These are phyloP conservation scores for Drosophila buzzatii DNA, from an alignment of 2,888 invertebrate genomes.

Conservation along the genomic window DNA sequence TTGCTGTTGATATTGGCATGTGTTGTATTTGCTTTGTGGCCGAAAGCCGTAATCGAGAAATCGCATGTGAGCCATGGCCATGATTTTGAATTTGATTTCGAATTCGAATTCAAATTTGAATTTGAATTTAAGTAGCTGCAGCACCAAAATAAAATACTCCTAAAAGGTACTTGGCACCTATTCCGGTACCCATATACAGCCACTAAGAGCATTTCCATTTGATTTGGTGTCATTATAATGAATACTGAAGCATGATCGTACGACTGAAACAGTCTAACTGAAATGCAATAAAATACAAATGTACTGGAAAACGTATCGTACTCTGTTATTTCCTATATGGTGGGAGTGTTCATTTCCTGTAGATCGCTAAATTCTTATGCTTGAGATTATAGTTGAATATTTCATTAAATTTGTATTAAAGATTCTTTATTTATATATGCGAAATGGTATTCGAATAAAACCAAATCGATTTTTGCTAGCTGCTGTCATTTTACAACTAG, in stretches of 20 bases:
- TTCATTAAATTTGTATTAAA: no score
- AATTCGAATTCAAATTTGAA: constrained; percentile 46
- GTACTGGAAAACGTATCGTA: background rate
- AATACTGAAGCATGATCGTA: background rate
- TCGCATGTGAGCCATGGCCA: constrained; percentile 80
- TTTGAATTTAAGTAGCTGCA: constrained; percentile 56
- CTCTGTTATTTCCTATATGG: background rate
- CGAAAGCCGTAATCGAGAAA: constrained; percentile 71
- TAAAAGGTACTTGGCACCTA: constrained; percentile 55
- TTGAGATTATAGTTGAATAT: no score
- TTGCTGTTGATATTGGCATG: constrained; percentile 26
- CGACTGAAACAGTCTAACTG: background rate
- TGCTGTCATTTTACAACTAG: background rate
- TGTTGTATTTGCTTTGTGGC: constrained; percentile 31
- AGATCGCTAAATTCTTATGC: no score
- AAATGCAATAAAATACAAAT: background rate
- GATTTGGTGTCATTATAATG: background rate
- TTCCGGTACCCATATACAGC: constrained; percentile 32
- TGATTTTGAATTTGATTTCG: constrained; percentile 72
- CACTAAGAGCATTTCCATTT: constrained; percentile 30
- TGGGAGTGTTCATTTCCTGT: background rate
- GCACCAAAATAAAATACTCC: constrained; percentile 26
- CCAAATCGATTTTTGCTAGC: background rate
- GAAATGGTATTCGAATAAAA: no score
- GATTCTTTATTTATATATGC: background rate